Conservation (phyloP, 37 sponge, comb jelly and placozoan species). For the Cliona cf. orientalis region DNA sequence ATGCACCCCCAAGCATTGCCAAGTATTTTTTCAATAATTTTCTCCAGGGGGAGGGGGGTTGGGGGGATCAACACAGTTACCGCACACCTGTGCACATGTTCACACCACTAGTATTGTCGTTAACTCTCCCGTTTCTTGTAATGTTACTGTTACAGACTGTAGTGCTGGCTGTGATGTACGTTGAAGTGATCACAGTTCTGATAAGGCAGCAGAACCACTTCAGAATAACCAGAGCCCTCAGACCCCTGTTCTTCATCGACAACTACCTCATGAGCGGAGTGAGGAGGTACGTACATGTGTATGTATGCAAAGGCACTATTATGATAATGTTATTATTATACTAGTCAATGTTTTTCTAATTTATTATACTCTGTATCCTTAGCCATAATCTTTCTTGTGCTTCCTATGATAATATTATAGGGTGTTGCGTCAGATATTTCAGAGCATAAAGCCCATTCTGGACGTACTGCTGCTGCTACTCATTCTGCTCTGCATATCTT, state of each 20-base stretch:
- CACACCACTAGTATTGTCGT: neutral
- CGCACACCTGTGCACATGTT: too few relatives aligned
- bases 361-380: neutral
- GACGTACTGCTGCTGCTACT: conserved; percentile 78
- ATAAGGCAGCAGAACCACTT: conserved; percentile 49
- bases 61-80: too few relatives aligned
- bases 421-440: conserved; percentile 76
- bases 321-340: neutral
- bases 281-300: conserved; percentile 58
- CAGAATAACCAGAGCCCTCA: conserved; percentile 65
- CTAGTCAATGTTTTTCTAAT: too few relatives aligned
- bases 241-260: conserved; percentile 82
- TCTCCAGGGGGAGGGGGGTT: too few relatives aligned
- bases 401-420: conserved; percentile 12
- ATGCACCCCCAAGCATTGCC: neutral
- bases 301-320: neutral
- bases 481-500: conserved; percentile 59
- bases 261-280: conserved; percentile 70
- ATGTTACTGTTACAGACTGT: conserved; percentile 31
- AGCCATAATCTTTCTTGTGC: neutral
- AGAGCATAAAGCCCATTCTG: conserved; percentile 61
- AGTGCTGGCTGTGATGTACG: conserved; percentile 51
- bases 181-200: conserved; percentile 63
- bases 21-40: neutral
- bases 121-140: too few relatives aligned